Base-by-base conservation (phyloP, 2,113 vertebrate species). In the Hemiscyllium ocellatum region DNA sequence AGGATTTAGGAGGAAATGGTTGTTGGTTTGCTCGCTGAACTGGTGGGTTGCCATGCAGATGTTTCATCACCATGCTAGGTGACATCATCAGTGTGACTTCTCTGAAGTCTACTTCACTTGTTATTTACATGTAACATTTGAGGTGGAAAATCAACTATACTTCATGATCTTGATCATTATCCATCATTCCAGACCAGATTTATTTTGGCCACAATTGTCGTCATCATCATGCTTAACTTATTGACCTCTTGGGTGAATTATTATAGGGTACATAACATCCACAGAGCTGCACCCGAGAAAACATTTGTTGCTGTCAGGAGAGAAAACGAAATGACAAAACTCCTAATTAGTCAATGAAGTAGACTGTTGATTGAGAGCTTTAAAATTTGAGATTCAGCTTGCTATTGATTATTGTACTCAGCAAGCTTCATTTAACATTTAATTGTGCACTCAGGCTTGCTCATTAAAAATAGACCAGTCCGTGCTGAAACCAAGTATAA, bases 361-460 rank as follows among this genome's bases (percentile, higher is more conserved):
- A 61, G 6, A 52, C 26, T 90, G 52, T 61, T 56, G 50, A 56
- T 33, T 52, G 87, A 90, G 24, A 90, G 61, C 87, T 61, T 17
- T 65, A 90, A 61, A 90, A 33, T 12, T 90, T 90, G 52, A 65
- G 52, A 61, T 61, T 90, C 29, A 65, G 87, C 52, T 61, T 29
- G 37, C 37, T 83, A 83, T 83, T 47, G 80, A 83, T 83, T 83
- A 17, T 15, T 47, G 26, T 65, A 90, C 12, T 33, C 56, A 90
- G 29, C 52, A 90, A 89, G 87, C 29, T 29, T 90, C 87, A 65
- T 90, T 90, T 90, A 83, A 83, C 80, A 90, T 90, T 65, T 90
- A 29, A 61, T 33, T 1, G 4, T 61, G 8, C 26, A 33, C 26
- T 87, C 26, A 19, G 80, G 37, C 4, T 83, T 19, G n/a, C 80